These are phyloP conservation scores for Nebria ingens DNA, from an alignment of 1,140 invertebrate genomes.

Conservation along the genomic window DNA sequence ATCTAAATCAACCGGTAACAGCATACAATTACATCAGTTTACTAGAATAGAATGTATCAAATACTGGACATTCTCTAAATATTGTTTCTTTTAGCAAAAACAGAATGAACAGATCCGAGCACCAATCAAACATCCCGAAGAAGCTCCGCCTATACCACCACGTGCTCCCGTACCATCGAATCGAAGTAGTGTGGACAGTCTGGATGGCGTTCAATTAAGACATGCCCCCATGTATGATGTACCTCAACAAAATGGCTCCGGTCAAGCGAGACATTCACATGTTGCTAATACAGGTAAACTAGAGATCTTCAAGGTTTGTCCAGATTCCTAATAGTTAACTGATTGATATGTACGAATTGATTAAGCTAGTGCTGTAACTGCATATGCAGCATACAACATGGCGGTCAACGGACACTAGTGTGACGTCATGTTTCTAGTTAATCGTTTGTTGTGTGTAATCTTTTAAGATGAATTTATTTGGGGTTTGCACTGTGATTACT, in stretches of 20 bases:
- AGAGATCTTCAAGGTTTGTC: too few species aligned
- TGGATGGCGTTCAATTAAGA: not conserved
- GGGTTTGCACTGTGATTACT: too few species aligned
- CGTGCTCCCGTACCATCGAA: not conserved
- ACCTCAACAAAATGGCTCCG: not conserved
- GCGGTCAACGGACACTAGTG: too few species aligned
- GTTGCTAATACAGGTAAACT: not conserved
- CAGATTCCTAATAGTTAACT: too few species aligned
- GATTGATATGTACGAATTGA: too few species aligned
- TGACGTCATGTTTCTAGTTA: too few species aligned
- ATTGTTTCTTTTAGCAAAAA: not conserved
- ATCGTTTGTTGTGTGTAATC: too few species aligned
- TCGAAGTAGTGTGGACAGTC: not conserved
- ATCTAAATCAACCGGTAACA: not conserved
- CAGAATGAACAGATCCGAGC: not conserved
- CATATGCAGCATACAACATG: too few species aligned
- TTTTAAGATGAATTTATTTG: too few species aligned
- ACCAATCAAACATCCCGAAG: not conserved
- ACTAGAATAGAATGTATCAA: too few species aligned
- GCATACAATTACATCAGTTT: not conserved
- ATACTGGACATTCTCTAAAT: not conserved
- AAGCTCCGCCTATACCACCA: not conserved
- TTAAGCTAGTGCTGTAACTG: too few species aligned
- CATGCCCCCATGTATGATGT: not conserved
- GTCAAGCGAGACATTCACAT: not conserved